Evolutionary conservation across 2,888 invertebrate genomes (phyloP).

Genomic region (Dendrolimus pini): DNA sequence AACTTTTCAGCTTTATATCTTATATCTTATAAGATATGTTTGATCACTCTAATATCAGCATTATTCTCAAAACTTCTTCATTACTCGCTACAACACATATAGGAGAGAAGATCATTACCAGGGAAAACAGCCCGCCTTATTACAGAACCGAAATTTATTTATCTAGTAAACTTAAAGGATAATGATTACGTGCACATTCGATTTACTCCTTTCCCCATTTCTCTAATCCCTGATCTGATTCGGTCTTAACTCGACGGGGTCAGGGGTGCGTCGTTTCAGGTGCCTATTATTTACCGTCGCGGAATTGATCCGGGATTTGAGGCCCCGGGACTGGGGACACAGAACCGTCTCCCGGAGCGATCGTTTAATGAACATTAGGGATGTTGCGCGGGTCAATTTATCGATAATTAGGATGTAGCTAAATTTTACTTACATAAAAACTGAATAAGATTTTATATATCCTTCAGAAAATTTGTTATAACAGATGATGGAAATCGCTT

Average conservation of each 20-base stretch:
- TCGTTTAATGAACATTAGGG: constrained; percentile 28
- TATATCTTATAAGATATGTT: too few relatives aligned
- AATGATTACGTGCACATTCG: neutral
- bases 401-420: too few relatives aligned
- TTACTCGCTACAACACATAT: too few relatives aligned
- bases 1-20: too few relatives aligned
- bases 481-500: too few relatives aligned
- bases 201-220: neutral
- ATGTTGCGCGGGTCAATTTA: neutral
- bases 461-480: too few relatives aligned
- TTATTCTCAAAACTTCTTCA: too few relatives aligned
- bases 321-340: constrained; percentile 3
- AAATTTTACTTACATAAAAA: too few relatives aligned
- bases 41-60: too few relatives aligned
- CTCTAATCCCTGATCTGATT: constrained; percentile 4
- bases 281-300: constrained; percentile 21
- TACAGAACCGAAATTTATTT: neutral
- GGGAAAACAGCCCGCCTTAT: neutral
- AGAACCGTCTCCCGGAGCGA: constrained; percentile 21
- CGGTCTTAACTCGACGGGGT: constrained; percentile 9
- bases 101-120: too few relatives aligned
- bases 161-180: neutral
- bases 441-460: too few relatives aligned
- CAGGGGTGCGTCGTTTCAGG: constrained; percentile 12
- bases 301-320: constrained; percentile 12